Conservation (phyloP, 2,888 invertebrate genomes). For the Tipula lateralis region DNA sequence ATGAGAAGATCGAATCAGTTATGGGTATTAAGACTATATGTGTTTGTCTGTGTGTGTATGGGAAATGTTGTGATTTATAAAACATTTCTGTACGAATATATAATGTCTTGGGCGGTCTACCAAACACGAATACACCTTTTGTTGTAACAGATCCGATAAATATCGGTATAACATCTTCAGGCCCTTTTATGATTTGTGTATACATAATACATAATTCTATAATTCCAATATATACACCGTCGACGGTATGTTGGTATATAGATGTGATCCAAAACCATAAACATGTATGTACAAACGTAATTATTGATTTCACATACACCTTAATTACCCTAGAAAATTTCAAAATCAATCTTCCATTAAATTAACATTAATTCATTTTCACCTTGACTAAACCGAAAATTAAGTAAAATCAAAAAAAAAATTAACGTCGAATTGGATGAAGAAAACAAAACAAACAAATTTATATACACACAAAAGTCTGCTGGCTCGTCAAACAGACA, state of each 20-base stretch:
- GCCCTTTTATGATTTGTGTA: not conserved
- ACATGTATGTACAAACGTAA: not conserved
- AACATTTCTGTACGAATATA: not conserved
- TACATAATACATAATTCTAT: not conserved
- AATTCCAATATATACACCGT: not conserved
- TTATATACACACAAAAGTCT: not conserved
- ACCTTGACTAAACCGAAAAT: slow-evolving; percentile 24
- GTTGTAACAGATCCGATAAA: slow-evolving; percentile 8
- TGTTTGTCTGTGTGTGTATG: not conserved
- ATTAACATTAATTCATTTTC: slow-evolving; percentile 24
- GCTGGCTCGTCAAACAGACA: slow-evolving; percentile 6
- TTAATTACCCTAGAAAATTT: slow-evolving; percentile 24
- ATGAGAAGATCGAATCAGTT: not conserved
- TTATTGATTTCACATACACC: slow-evolving; percentile 24
- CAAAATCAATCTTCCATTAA: slow-evolving; percentile 24
- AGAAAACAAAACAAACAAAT: not conserved
- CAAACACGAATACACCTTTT: slow-evolving; percentile 13
- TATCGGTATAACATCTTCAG: slow-evolving; percentile 11
- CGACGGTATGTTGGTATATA: no score
- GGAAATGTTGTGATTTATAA: not conserved
- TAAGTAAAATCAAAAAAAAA: slow-evolving; percentile 7
- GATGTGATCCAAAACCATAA: not conserved
- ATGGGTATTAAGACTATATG: not conserved
- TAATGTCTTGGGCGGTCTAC: slow-evolving; percentile 19
- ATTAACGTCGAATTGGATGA: not conserved